Base-by-base conservation (phyloP, 2,888 invertebrate species). In the Epirrhoe tristata region DNA sequence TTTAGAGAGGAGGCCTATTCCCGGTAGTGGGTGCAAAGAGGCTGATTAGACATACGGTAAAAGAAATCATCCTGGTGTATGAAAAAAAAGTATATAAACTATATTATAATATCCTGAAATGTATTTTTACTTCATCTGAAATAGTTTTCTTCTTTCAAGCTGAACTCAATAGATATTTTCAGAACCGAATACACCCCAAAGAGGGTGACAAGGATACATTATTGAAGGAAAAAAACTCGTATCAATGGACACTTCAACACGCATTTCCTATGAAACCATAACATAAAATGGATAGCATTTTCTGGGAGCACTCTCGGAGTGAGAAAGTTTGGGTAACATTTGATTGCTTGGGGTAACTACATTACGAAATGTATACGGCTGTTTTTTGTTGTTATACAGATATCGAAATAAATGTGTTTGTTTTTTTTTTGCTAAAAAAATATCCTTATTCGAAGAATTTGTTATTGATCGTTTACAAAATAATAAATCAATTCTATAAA, bases 261-360 rank as follows among this genome's bases (percentile, higher is more conserved):
- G 53, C 50, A 58, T 69, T 69, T 71, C 69, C 74, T 63, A 71
- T 72, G 69, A 66, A 74, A 71, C 68, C 72, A 62, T 68, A 69
- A 61, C 66, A 74, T 69, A 69, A 72, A 74, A 70, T 57, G 64
- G 54, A 55, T 63, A 62, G 66, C 55, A 59, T 67, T 72, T 74
- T 74, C 70, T 71, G 71, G 63, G 55, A 59, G 66, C 61, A 58
- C 66, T 64, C 71, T 70, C 70, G 67, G 69, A 50, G 56, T 56
- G 54, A 50, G 50, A 54, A 71, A 71, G 72, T 71, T 74, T 67
- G 51, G 52, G 63, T 54, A 74, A 71, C 68, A 72, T 72, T 72
- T 74, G 74, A 72, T 74, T 74, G 70, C 74, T 63, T 61, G 16
- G 51, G 59, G 63, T 65, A 69, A 70, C 70, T 66, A 65, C 63